Evolutionary conservation across 2,888 invertebrate genomes (phyloP), one percentile per base, ranked within the genome.

Genomic region (Chloroclysta siterata): DNA sequence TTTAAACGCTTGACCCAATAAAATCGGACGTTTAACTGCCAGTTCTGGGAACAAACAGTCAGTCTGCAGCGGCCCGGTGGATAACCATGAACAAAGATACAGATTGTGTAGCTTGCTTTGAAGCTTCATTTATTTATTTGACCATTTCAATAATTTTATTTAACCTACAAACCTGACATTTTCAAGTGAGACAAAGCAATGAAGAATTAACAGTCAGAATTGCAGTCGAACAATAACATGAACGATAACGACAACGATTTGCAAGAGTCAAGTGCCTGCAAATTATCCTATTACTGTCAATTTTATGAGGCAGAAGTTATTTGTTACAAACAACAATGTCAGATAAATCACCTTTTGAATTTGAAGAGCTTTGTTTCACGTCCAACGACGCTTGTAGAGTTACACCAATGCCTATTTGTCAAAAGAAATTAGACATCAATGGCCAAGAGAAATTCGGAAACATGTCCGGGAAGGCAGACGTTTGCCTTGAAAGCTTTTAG

Each of bases 1-100:
- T 81, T 78, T 74, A 79, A 76, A 75, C 66, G 71, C 69, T 75
- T 81, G 81, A 83, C 80, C 82, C 68, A 80, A 81, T 80, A 80
- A 75, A 72, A 69, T 63, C 62, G 59, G 53, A 68, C 51, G 62
- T 66, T 68, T 74, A 74, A 70, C 69, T 70, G 71, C 70, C 69
- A 56, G 52, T 76, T 74, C 69, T 69, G 58, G 60, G 71, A 70
- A 78, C 65, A 60, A 69, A 57, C 54, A 57, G 59, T 62, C 66
- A 63, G 67, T 17, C 39, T 11, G 5, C 5, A 17, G 60, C 60
- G 47, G 52, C 56, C 58, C 56, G 57, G 44, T 65, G 54, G 50
- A 62, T 63, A 62, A 53, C 58, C 58, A 17, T 56, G 50, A 63
- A 63, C 48, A 11, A 47, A 48, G 29, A 57, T 52, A 59, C 41